Evolutionary conservation across 2,888 invertebrate genomes (phyloP), one percentile per base, ranked within the genome.

Genomic region (Galeruca laticollis): DNA sequence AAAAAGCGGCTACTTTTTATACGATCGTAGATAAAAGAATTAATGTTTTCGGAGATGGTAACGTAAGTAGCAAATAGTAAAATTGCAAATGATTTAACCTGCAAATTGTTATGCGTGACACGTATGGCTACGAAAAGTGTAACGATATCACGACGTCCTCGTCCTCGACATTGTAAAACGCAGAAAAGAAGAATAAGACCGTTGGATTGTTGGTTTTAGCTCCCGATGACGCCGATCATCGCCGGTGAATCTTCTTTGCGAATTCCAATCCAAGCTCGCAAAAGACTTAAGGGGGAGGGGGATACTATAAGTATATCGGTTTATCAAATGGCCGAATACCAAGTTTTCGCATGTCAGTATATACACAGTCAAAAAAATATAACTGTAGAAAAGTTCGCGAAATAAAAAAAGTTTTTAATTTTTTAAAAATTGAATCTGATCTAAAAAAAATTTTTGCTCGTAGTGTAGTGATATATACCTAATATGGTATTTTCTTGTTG

Each of bases 251-350:
- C 70, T 73, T 72, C 72, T 71, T 72, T 70, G 78, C 76, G 78
- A 76, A 77, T 75, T 74, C 73, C 73, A 68, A 69, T 51, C 59
- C 64, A 60, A 61, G 64, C 68, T 56, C 59, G 71, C 65, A 59
- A 66, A 71, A 68, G 65, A 71, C 67, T 47, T 62, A 37, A 61
- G 49, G 18, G 59, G 76, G 82, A 79, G 81, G 82, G 82, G 81
- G 80, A 76, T 76, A 73, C 76, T 82, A 82, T 81, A 82, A 82
- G 82, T 82, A 82, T 81, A 81, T 79, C 82, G 80, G 80, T 77
- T 78, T 77, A 77, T 78, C 79, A 78, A 73, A 77, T 78, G 77
- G 73, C 69, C 71, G 73, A 78, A 78, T 77, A 79, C 78, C 77
- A 73, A 76, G 76, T 80, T 77, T 47, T 78, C 77, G 79, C 80